Percentiles rank a stretch among this genome's conserved stretches.
These are phyloP conservation scores for Ormyrus thymus DNA, from an alignment of 2,888 invertebrate genomes.

Conservation along the genomic window DNA sequence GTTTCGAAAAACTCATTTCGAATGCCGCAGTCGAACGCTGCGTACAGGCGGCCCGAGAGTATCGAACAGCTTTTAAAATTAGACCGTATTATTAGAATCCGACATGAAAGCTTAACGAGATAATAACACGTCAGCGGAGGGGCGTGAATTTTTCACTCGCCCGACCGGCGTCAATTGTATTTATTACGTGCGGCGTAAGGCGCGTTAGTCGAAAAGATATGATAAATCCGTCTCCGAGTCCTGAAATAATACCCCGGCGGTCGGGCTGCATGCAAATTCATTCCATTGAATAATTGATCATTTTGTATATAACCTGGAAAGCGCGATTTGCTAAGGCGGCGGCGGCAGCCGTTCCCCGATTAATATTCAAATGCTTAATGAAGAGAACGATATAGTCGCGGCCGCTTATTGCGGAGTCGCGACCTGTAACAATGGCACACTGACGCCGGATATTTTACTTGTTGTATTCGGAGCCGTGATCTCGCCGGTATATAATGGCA, in stretches of 20 bases:
- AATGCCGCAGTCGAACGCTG: too few species aligned
- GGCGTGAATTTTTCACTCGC: not conserved
- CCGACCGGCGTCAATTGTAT: conserved; percentile 25
- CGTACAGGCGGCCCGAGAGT: not conserved
- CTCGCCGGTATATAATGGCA: too few species aligned
- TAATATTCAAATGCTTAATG: too few species aligned
- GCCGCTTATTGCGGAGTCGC: too few species aligned
- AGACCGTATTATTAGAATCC: conserved; percentile 14
- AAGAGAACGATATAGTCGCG: too few species aligned
- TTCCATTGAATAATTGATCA: conserved; percentile 7
- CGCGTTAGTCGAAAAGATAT: not conserved
- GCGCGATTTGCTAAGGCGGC: too few species aligned
- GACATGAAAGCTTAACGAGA: conserved; percentile 26
- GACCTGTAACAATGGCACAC: too few species aligned
- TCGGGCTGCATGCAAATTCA: not conserved
- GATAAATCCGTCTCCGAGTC: not conserved
- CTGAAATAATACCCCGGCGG: conserved; percentile 10
- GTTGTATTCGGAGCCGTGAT: too few species aligned
- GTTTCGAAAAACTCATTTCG: too few species aligned
- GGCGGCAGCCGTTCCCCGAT: too few species aligned
- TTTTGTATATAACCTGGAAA: not conserved
- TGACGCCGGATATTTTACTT: too few species aligned
- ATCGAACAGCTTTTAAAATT: conserved; percentile 15
- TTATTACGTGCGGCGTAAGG: not conserved
- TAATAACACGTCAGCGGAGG: conserved; percentile 12